Base-by-base conservation (phyloP, 2,888 invertebrate genomes). In the Acanthococcus lagerstroemiae region DNA sequence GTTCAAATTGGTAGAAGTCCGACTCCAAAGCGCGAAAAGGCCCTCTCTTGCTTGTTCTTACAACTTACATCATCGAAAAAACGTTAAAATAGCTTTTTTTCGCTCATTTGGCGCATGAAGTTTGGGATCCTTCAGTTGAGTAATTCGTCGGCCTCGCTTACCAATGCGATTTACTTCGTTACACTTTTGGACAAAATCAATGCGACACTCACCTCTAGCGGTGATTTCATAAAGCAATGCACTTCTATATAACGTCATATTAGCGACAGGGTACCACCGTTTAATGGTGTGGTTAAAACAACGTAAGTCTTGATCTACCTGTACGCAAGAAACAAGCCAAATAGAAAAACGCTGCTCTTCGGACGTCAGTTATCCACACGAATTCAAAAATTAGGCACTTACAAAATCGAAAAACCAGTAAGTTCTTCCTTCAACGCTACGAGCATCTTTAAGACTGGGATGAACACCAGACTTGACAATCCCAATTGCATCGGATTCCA, bases 261-360 rank as follows among this genome's bases (percentile, higher is more conserved):
- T 82, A 24, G 81, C 82, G 1, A 80, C 79, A 1, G 82, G 81
- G 70, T 75, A 79, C 80, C 81, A 82, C 45, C 82, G 74, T 65
- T 77, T 77, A 1, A 80, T 75, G 12, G 78, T 75, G 71, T 81
- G 79, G 57, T 77, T 76, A 65, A 82, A 79, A 72, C 82, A 82
- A 1, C 77, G 77, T 73, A 74, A 74, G 50, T 76, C 74, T n/a
- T 71, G 68, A 22, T 72, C 71, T 56, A 75, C 70, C 75, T 74
- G 70, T 45, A 67, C 67, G 25, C 12, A 25, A 37, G 44, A 22
- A 57, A 66, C 19, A 6, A 37, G 7, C n/a, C 19, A 57, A 27
- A 22, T 58, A 57, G 45, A 55, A 46, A 17, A 21, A 17, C n/a
- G 15, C 19, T 21, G 24, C n/a, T 60, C 2, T 17, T 15, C n/a